Conservation (phyloP, 2,113 vertebrate genomes). For the Aleadryas rufinucha region DNA sequence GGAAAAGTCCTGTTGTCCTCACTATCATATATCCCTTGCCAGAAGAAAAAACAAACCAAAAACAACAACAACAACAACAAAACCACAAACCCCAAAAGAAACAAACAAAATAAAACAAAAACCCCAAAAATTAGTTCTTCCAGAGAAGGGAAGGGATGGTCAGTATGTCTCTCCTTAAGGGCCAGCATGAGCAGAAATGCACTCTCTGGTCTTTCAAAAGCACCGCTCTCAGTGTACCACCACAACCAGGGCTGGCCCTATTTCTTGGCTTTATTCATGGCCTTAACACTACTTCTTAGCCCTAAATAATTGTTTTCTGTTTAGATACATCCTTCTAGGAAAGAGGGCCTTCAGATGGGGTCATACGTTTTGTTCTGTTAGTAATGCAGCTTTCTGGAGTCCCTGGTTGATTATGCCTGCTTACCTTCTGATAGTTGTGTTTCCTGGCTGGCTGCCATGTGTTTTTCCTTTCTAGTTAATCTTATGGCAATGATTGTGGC, state of each 20-base stretch:
- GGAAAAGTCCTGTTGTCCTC: background rate
- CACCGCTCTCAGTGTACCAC: background rate
- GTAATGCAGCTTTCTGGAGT: background rate
- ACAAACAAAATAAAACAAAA: background rate
- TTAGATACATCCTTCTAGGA: background rate
- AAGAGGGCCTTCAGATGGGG: background rate
- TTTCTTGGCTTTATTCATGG: background rate
- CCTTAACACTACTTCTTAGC: background rate
- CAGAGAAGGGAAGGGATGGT: background rate
- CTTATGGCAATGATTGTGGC: conserved; percentile 1
- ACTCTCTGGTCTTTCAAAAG: background rate
- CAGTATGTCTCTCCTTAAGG: background rate
- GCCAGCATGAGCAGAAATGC: background rate
- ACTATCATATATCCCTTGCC: background rate
- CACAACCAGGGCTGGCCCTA: background rate
- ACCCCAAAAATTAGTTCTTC: background rate
- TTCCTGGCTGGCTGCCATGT: conserved; percentile 34
- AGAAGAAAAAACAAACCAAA: background rate
- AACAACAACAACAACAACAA: too few species aligned
- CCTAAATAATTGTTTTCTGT: background rate
- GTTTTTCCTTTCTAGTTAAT: conserved; percentile 39
- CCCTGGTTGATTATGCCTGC: background rate
- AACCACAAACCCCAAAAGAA: background rate
- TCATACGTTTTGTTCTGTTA: background rate
- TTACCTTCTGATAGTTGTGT: conserved; percentile 26